Conservation (phyloP, 2,797 vertebrate genomes). For the Pampus argenteus region DNA sequence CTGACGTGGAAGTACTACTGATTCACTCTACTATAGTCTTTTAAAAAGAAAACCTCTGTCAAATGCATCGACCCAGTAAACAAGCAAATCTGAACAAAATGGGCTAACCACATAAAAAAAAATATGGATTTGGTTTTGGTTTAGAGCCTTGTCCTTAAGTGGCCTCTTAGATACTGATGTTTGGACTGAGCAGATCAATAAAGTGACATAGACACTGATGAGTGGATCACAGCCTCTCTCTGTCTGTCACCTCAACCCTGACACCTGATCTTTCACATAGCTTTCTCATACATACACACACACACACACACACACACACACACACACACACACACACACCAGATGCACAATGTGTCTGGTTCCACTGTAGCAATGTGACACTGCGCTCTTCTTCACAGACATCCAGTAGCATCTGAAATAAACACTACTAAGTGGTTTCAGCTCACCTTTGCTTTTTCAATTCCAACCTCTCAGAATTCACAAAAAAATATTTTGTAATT, state of each 20-base stretch:
- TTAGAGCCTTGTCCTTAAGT: conserved; percentile 12
- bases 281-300: conserved; percentile 36
- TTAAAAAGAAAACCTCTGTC: too few relatives aligned
- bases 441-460: neutral
- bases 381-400: conserved; percentile 44
- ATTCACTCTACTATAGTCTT: too few relatives aligned
- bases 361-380: conserved; percentile 49
- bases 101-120: neutral
- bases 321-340: conserved; percentile 32
- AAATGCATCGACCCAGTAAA: too few relatives aligned
- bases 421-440: conserved; percentile 23
- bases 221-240: conserved; percentile 21
- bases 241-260: conserved; percentile 39
- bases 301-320: too few relatives aligned
- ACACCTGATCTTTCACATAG: conserved; percentile 29
- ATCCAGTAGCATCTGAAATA: conserved; percentile 28
- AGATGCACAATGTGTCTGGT: conserved; percentile 35
- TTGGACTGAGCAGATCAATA: conserved; percentile 47
- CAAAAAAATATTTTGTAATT: neutral
- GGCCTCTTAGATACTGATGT: conserved; percentile 22
- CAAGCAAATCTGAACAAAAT: neutral
- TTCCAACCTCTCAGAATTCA: neutral
- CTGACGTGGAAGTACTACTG: neutral
- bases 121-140: neutral
- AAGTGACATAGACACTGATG: conserved; percentile 43